Evolutionary conservation across 1,140 invertebrate species (phyloP).

Genomic region (Acarapis woodi): DNA sequence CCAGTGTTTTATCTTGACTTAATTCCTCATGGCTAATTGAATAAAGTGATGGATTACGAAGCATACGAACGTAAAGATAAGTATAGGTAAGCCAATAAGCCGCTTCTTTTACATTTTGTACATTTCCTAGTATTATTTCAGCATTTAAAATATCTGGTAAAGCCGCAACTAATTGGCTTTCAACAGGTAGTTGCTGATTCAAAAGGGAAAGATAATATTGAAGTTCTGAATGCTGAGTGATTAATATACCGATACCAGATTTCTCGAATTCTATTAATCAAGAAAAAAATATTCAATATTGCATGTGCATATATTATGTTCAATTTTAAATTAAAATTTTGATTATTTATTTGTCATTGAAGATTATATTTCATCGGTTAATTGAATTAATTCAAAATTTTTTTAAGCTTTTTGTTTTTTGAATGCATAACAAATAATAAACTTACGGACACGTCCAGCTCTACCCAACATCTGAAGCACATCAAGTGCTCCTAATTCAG

Average conservation of each 20-base stretch:
- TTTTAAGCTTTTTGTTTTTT: too few species aligned
- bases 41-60: conserved; percentile 55
- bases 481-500: conserved; percentile 81
- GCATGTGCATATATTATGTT: too few species aligned
- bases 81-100: conserved; percentile 88
- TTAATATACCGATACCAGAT: conserved; percentile 91
- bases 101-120: conserved; percentile 80
- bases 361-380: too few species aligned
- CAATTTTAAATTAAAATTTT: too few species aligned
- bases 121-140: conserved; percentile 81
- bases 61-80: conserved; percentile 75
- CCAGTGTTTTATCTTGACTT: conserved; percentile 43
- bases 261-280: conserved; percentile 98
- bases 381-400: too few species aligned
- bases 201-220: conserved; percentile 92
- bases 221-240: conserved; percentile 93
- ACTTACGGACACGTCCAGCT: conserved; percentile 84
- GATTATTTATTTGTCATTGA: too few species aligned
- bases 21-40: conserved; percentile 50
- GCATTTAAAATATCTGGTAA: conserved; percentile 91
- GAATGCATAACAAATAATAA: too few species aligned
- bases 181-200: conserved; percentile 51
- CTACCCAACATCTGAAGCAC: conserved; percentile 88
- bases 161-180: conserved; percentile 28
- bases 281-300: too few species aligned